Conservation (phyloP, 2,797 vertebrate species). For the Limosa lapponica region DNA sequence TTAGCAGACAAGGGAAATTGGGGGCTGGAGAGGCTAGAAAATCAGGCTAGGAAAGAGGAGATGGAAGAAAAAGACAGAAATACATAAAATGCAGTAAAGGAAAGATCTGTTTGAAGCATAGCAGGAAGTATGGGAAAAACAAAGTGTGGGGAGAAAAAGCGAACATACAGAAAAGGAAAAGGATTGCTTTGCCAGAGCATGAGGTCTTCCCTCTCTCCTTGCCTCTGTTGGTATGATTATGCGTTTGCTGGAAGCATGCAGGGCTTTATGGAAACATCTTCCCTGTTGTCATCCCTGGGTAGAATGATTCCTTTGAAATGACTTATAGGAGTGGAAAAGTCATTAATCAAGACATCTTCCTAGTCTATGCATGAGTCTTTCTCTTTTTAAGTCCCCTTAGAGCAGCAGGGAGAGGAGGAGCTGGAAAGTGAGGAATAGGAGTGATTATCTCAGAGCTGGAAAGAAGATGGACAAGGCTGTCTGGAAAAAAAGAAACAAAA, state of each 20-base stretch:
- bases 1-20: neutral
- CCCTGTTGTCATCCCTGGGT: neutral
- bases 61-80: neutral
- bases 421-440: neutral
- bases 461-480: neutral
- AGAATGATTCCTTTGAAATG: slow-evolving; percentile 5
- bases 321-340: neutral
- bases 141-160: neutral
- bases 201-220: neutral
- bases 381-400: neutral
- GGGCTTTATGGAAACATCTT: slow-evolving; percentile 9
- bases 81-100: neutral
- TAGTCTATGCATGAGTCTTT: neutral
- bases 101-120: neutral
- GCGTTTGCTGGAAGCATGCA: neutral
- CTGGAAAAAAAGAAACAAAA: neutral
- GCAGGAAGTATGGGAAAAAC: neutral
- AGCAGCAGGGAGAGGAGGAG: neutral
- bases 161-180: neutral
- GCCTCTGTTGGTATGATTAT: neutral
- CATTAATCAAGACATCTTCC: slow-evolving; percentile 10
- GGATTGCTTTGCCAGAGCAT: neutral
- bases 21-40: neutral
- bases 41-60: neutral
- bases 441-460: neutral